Base-by-base conservation (phyloP, 1,140 invertebrate species). In the Drosophila lacteicornis region DNA sequence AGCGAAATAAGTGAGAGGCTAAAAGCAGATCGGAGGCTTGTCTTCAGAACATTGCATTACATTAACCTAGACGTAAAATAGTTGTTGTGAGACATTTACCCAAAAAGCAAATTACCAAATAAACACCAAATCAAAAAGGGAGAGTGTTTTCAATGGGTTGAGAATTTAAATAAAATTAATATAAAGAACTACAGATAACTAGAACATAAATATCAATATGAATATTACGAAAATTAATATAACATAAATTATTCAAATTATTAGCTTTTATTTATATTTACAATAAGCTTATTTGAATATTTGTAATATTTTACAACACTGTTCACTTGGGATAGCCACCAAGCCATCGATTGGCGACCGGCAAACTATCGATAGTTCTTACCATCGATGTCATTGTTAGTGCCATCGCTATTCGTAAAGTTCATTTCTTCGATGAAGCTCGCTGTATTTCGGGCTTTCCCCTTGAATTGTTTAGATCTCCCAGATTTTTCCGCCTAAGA, bases 31-130 rank as follows among this genome's bases (percentile, higher is more conserved):
- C 25, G 53, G n/a, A 58, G 53, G 43, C 58, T 61, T 53, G 69
- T 61, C 40, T 66, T 55, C 45, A 49, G 43, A 53, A 47, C 80
- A 86, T 83, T 58, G 50, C 63, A 70, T 76, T 45, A 59, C 83
- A 86, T 86, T 63, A 88, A 33, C 49, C 80, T 90, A 88, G 73
- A 68, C 69, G 80, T 90, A 88, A 73, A 74, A 57, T 87, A 87
- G 83, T 88, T 87, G 83, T 87, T 87, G 83, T 84, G 83, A 88
- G 77, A 87, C 73, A 87, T 87, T 88, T 87, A 87, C 80, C 84
- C 73, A 73, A 66, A 75, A 66, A 73, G 63, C 30, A 43, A 76
- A 79, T 58, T 53, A 71, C 68, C 36, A 71, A 61, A 58, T 63
- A 62, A 82, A 83, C 36, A 74, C 22, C 40, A 79, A 87, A 83